Evolutionary conservation across 2,888 invertebrate genomes (phyloP), one percentile per base, ranked within the genome.

Genomic region (Rhagium mordax): DNA sequence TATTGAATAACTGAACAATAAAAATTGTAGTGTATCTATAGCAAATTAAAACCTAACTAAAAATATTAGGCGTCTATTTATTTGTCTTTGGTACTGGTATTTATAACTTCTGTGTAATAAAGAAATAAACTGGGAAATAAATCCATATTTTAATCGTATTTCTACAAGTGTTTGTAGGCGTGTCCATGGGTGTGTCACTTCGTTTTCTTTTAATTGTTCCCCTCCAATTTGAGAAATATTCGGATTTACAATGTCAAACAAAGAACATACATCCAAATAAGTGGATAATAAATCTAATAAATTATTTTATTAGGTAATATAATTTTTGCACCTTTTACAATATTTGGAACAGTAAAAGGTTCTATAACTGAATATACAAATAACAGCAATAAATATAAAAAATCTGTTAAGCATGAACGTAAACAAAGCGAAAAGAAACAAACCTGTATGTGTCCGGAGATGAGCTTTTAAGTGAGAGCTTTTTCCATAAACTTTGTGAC

Each of bases 391-490:
- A n/a, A 13, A n/a, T 15, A 41, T 13, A 33, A 13, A 10, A 41
- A 41, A 41, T 13, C n/a, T n/a, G 41, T 1, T 33, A 41, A 51
- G 18, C 8, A 20, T 18, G 3, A 18, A 7, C 6, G 51, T 20
- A 51, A 51, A 20, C 20, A 51, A 51, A 51, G 6, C 16, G 8
- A 20, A n/a, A 55, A 3, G 24, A 60, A 51, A 81, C 87, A 84
- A 83, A 91, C 92, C 92, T 89, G 92, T 92, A 84, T 92, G 92
- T 24, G 92, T 92, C 81, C 92, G 86, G 24, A 91, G 88, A 84
- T 92, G 92, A 13, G 92, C 92, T 83, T 92, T 92, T 53, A 92
- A 87, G 85, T 92, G 92, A 16, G 92, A 92, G 84, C 91, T 92
- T 85, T 92, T 92, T 51, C 92, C 92, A 84, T 92, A 92, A 55